Conservation (phyloP, 2,113 vertebrate species). For the Sardina pilchardus region DNA sequence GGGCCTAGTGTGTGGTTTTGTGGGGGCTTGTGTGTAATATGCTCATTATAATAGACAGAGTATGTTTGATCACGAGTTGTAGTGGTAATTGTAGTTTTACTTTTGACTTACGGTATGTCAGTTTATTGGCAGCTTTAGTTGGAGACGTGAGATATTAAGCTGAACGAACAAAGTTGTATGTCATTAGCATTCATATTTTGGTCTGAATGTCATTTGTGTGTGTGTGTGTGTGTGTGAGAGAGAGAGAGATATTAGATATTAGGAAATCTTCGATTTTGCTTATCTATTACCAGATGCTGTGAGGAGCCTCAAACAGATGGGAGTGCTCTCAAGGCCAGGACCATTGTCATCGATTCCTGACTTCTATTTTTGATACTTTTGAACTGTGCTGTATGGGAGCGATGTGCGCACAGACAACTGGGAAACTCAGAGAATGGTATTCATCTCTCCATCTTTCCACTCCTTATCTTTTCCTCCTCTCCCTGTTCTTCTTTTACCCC, state of each 20-base stretch:
- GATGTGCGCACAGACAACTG: background rate
- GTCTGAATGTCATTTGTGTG: background rate
- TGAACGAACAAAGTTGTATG: background rate
- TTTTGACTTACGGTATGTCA: background rate
- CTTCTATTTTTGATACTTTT: background rate
- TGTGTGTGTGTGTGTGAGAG: conserved; percentile 12
- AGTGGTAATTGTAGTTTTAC: background rate
- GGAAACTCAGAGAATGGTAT: background rate
- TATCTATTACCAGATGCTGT: background rate
- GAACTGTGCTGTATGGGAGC: background rate
- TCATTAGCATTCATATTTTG: background rate
- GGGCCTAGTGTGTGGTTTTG: background rate
- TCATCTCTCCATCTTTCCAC: background rate
- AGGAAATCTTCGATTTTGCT: background rate
- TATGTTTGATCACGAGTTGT: background rate
- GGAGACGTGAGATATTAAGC: too few species aligned
- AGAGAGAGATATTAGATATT: background rate
- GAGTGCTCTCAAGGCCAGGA: background rate
- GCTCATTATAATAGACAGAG: background rate
- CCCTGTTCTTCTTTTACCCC: background rate
- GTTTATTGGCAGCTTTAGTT: background rate
- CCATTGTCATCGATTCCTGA: background rate
- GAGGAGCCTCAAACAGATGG: background rate
- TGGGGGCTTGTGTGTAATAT: background rate
- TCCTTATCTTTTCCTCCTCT: background rate